phyloP scores from a whole-genome alignment of 2,888 invertebrate species.

The Anthophora plumipes region DNA sequence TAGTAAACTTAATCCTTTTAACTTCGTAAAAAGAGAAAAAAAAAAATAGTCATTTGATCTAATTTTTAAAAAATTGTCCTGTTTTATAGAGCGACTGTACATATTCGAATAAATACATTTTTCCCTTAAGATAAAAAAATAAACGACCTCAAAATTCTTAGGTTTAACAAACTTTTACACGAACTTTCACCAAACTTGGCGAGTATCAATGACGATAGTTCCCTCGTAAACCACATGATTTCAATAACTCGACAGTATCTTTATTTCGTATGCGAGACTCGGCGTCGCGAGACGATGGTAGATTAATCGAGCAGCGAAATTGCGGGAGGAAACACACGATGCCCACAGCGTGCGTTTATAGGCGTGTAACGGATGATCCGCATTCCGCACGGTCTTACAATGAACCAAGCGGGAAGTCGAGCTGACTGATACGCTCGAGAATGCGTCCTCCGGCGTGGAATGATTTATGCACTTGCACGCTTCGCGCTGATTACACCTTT shows the following conservation, averaged over 20 bases:
- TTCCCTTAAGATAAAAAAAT: too few relatives aligned
- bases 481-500: slow-evolving; percentile 46
- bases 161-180: too few relatives aligned
- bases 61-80: too few relatives aligned
- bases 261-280: slow-evolving; percentile 34
- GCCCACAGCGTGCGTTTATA: slow-evolving; percentile 15
- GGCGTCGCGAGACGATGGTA: slow-evolving; percentile 15
- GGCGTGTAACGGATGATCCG: slow-evolving; percentile 52
- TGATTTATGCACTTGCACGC: slow-evolving; percentile 54
- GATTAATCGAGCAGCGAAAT: slow-evolving; percentile 54
- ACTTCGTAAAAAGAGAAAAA: too few relatives aligned
- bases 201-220: too few relatives aligned
- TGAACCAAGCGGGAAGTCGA: slow-evolving; percentile 46
- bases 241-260: neutral
- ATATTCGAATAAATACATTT: too few relatives aligned
- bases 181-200: too few relatives aligned
- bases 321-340: slow-evolving; percentile 24
- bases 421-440: slow-evolving; percentile 35
- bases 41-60: too few relatives aligned
- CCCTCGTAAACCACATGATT: slow-evolving; percentile 23
- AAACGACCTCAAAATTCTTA: too few relatives aligned
- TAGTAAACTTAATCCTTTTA: too few relatives aligned
- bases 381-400: slow-evolving; percentile 43
- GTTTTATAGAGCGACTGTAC: too few relatives aligned
- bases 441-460: slow-evolving; percentile 44